Evolutionary conservation across 1,140 invertebrate genomes (phyloP).

Genomic region (Carcinoscorpius rotundicauda): DNA sequence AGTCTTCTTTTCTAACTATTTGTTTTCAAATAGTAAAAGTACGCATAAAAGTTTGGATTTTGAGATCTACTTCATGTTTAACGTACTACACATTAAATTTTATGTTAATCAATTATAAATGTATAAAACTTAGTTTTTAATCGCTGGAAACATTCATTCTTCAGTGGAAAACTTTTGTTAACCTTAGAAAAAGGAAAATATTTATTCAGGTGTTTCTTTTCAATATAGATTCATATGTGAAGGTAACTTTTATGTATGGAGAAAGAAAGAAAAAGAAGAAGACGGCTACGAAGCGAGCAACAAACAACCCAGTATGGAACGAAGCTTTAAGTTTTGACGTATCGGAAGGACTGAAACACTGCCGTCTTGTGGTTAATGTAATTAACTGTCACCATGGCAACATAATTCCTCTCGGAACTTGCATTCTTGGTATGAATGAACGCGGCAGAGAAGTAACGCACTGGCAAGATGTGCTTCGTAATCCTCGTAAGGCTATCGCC

Average conservation of each 20-base stretch:
- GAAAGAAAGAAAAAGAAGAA: conserved; percentile 45
- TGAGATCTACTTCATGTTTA: no score
- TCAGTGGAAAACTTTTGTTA: no score
- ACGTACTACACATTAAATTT: no score
- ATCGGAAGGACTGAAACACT: conserved; percentile 56
- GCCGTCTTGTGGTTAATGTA: conserved; percentile 68
- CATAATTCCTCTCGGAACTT: conserved; percentile 53
- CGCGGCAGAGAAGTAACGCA: conserved; percentile 47
- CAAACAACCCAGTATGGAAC: conserved; percentile 45
- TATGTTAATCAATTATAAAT: no score
- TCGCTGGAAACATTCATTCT: no score
- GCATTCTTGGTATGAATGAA: conserved; percentile 51
- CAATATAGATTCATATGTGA: conserved; percentile 46
- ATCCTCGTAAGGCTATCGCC: conserved; percentile 62
- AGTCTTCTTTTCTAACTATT: no score
- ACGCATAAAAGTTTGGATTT: no score
- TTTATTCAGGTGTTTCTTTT: not conserved
- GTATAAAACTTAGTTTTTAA: no score
- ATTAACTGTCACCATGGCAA: conserved; percentile 79
- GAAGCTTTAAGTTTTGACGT: conserved; percentile 48
- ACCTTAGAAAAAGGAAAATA: no score
- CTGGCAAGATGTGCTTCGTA: conserved; percentile 66
- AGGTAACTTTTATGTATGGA: conserved; percentile 40
- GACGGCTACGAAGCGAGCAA: conserved; percentile 43
- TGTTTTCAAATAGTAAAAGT: no score